These are phyloP conservation scores for Sussaba pulchella DNA, from an alignment of 2,888 invertebrate genomes.

Conservation along the genomic window DNA sequence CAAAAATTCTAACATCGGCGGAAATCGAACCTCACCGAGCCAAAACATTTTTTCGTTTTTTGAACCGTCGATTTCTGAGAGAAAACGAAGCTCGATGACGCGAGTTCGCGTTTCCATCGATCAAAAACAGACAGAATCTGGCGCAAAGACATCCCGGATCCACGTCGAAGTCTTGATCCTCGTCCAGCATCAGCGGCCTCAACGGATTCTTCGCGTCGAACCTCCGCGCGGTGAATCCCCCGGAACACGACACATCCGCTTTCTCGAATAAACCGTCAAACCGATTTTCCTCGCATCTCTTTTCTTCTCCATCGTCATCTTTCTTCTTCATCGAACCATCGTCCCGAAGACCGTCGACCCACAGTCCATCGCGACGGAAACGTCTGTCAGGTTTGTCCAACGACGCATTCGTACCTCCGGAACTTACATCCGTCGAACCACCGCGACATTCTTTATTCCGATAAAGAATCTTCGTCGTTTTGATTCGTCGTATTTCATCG, in stretches of 20 bases:
- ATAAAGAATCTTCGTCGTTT: constrained; percentile 69
- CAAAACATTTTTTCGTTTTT: constrained; percentile 22
- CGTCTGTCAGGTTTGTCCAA: constrained; percentile 33
- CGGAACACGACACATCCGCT: constrained; percentile 1
- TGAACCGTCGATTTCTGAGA: constrained; percentile 39
- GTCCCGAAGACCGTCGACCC: constrained; percentile 58
- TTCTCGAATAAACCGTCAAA: constrained; percentile 72
- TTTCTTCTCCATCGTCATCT: neutral
- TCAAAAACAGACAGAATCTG: constrained; percentile 71
- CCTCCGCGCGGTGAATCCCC: neutral
- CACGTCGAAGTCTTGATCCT: constrained; percentile 42
- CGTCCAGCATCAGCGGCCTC: constrained; percentile 11
- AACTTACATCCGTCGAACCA: constrained; percentile 63
- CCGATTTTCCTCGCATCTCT: constrained; percentile 60
- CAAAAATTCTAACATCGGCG: neutral
- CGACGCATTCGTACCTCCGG: constrained; percentile 22
- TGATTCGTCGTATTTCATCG: neutral
- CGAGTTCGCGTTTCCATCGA: constrained; percentile 22
- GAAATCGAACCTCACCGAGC: neutral
- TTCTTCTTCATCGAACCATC: neutral
- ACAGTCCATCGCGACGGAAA: constrained; percentile 68
- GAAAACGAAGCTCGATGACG: constrained; percentile 46
- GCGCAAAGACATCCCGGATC: constrained; percentile 73
- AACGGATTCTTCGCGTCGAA: constrained; percentile 17
- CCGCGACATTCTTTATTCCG: constrained; percentile 70